phyloP scores from a whole-genome alignment of 2,113 vertebrate genomes.

The Sterna hirundo region DNA sequence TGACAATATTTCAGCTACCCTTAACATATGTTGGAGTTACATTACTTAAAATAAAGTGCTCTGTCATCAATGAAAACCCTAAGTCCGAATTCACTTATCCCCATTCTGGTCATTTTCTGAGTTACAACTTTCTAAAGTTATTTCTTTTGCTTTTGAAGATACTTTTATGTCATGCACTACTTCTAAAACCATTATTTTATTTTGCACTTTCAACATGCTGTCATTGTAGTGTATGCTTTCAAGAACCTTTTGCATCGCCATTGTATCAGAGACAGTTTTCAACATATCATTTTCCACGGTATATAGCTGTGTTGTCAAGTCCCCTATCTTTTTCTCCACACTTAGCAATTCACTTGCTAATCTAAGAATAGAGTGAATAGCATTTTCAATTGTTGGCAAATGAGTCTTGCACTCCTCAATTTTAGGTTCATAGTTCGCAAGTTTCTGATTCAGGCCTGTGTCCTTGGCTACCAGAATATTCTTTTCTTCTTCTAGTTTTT shows the following conservation, averaged over 20 bases:
- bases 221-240: constrained; percentile 79
- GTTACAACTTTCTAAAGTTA: constrained; percentile 1
- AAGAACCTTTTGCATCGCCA: constrained; percentile 76
- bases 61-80: not conserved
- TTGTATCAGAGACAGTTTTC: constrained; percentile 79
- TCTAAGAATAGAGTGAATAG: constrained; percentile 83
- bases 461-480: constrained; percentile 67
- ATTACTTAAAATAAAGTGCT: not conserved
- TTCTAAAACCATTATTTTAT: constrained; percentile 69
- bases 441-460: constrained; percentile 71
- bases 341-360: constrained; percentile 79
- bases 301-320: constrained; percentile 81
- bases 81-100: constrained; percentile 10
- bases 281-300: constrained; percentile 85
- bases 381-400: constrained; percentile 84
- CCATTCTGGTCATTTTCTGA: constrained; percentile 41
- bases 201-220: constrained; percentile 75
- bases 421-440: constrained; percentile 77
- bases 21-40: not conserved
- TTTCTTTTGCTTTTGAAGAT: constrained; percentile 59
- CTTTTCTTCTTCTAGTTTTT: constrained; percentile 78
- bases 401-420: constrained; percentile 80
- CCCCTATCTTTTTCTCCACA: constrained; percentile 81
- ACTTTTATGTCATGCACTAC: constrained; percentile 62
- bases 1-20: not conserved